Percentiles rank a stretch among this genome's conserved stretches.
Evolutionary conservation across 2,888 invertebrate genomes (phyloP).

Genomic region (Cosmorhoe ocellata): DNA sequence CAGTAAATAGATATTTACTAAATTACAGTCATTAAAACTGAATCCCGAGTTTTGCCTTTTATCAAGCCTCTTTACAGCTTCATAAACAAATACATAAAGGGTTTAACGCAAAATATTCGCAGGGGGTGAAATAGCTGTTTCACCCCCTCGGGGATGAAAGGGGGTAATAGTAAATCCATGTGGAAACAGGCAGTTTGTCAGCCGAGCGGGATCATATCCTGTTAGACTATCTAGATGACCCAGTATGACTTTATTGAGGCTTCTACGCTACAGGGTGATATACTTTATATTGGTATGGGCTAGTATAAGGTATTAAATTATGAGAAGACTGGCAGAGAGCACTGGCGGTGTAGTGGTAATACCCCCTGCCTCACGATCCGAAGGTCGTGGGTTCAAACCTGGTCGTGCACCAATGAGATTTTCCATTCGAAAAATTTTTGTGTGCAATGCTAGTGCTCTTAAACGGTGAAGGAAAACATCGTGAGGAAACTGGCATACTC

Average conservation of each 20-base stretch:
- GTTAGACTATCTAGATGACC: constrained; percentile 43
- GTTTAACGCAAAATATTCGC: constrained; percentile 25
- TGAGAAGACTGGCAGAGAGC: too few relatives aligned
- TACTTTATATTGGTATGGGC: not conserved
- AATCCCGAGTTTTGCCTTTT: constrained; percentile 9
- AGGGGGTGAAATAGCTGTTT: constrained; percentile 23
- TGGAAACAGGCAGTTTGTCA: constrained; percentile 46
- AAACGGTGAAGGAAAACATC: too few relatives aligned
- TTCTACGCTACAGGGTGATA: constrained; percentile 15
- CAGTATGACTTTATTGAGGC: constrained; percentile 32
- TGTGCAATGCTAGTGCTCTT: too few relatives aligned
- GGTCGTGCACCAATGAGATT: too few relatives aligned
- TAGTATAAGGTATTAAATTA: too few relatives aligned
- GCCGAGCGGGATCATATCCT: constrained; percentile 36
- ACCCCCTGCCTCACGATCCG: too few relatives aligned
- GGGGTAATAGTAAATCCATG: constrained; percentile 39
- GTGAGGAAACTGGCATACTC: too few relatives aligned
- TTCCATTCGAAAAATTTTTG: too few relatives aligned
- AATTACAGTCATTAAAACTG: not conserved
- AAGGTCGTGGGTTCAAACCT: too few relatives aligned
- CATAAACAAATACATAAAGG: constrained; percentile 35
- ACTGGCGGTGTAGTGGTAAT: too few relatives aligned
- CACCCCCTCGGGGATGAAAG: constrained; percentile 17
- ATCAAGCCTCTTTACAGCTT: constrained; percentile 24
- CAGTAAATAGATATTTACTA: too few relatives aligned